Percentiles rank a stretch among this genome's conserved stretches.
Evolutionary conservation across 2,888 invertebrate species (phyloP).

Genomic region (Callyntrura guangdongensis): DNA sequence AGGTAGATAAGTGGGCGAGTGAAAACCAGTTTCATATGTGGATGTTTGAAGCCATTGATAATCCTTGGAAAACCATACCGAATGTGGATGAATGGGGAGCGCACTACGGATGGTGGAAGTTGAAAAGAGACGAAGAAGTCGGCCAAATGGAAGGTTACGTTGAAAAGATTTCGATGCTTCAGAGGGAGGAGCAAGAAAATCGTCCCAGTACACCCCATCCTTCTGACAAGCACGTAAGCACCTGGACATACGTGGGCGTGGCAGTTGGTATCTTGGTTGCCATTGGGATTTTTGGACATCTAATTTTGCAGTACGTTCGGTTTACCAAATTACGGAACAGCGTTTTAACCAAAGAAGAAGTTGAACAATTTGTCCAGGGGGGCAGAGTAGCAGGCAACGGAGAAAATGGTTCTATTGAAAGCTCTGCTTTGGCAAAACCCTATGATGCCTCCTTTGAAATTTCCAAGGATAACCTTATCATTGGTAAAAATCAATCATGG

Average conservation of each 20-base stretch:
- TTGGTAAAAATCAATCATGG: conserved; percentile 70
- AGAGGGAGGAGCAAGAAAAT: too few relatives aligned
- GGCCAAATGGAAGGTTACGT: conserved; percentile 42
- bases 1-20: conserved; percentile 61
- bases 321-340: too few relatives aligned
- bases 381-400: too few relatives aligned
- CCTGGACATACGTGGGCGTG: conserved; percentile 53
- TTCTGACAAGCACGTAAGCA: too few relatives aligned
- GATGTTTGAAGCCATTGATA: conserved; percentile 79
- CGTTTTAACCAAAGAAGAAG: conserved; percentile 51
- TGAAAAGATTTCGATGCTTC: conserved; percentile 76
- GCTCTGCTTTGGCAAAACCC: background rate
- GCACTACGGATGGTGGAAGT: conserved; percentile 79
- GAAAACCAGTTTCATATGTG: conserved; percentile 60
- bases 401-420: too few relatives aligned
- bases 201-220: background rate
- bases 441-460: conserved; percentile 76
- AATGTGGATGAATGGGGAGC: conserved; percentile 31
- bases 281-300: too few relatives aligned
- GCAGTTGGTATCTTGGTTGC: conserved; percentile 15
- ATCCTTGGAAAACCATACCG: conserved; percentile 72
- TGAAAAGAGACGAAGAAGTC: conserved; percentile 50
- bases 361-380: conserved; percentile 56
- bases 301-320: too few relatives aligned
- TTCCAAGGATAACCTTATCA: conserved; percentile 65